phyloP scores from a whole-genome alignment of 2,113 vertebrate species.

The Mus pahari region DNA sequence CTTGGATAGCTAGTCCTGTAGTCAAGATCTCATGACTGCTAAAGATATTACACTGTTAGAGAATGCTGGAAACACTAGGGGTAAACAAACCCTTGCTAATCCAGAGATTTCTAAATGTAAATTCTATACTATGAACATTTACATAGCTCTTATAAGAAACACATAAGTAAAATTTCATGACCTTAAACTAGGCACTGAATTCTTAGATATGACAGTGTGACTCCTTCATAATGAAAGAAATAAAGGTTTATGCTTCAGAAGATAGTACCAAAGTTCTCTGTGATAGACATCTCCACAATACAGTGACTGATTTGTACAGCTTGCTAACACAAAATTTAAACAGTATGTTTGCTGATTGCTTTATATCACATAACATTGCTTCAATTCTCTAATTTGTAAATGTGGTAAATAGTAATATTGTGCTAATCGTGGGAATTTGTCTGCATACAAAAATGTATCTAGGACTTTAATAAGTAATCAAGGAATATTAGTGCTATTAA shows the following conservation, averaged over 20 bases:
- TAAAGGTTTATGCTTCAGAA: background rate
- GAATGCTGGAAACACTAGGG: background rate
- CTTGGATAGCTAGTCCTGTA: background rate
- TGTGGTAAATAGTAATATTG: background rate
- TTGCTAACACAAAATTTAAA: background rate
- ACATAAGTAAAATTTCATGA: background rate
- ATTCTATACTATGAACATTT: slow-evolving; percentile 8
- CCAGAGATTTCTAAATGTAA: background rate
- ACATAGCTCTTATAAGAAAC: background rate
- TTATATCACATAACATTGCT: background rate
- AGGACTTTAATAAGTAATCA: background rate
- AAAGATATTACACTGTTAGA: slow-evolving; percentile 19
- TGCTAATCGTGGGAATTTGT: background rate
- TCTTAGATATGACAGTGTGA: background rate
- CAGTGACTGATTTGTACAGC: background rate
- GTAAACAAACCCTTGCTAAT: background rate
- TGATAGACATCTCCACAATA: background rate
- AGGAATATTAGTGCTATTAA: background rate
- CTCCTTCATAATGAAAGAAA: background rate
- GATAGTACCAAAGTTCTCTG: background rate
- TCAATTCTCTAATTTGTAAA: background rate
- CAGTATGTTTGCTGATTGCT: background rate
- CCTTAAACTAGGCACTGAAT: background rate
- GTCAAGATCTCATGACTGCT: background rate
- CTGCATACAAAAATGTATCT: background rate